These are phyloP conservation scores for Cisticola juncidis DNA, from an alignment of 2,113 vertebrate genomes.

Conservation along the genomic window DNA sequence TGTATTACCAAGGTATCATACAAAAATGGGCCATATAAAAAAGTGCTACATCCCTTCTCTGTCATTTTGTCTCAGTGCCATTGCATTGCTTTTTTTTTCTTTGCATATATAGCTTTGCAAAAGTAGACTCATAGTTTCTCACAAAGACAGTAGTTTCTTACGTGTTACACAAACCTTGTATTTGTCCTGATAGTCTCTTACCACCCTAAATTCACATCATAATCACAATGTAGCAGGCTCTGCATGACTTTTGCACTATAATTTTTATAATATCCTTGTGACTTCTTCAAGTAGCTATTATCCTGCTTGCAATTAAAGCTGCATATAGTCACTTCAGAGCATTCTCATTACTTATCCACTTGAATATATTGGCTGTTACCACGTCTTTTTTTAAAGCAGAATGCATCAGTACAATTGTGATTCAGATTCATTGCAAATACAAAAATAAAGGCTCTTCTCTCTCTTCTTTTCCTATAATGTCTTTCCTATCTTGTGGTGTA, in stretches of 20 bases:
- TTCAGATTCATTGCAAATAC: neutral
- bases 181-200: constrained; percentile 13
- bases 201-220: neutral
- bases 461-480: neutral
- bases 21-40: neutral
- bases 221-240: neutral
- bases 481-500: neutral
- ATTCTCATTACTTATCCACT: constrained; percentile 16
- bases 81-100: neutral
- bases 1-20: neutral
- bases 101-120: neutral
- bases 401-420: neutral
- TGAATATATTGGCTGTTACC: neutral
- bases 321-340: constrained; percentile 17
- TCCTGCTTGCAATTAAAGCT: constrained; percentile 31
- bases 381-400: neutral
- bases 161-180: neutral
- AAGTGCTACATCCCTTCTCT: neutral
- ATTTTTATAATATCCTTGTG: constrained; percentile 14
- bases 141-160: neutral
- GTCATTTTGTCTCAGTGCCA: neutral
- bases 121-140: neutral
- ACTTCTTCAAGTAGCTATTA: constrained; percentile 30
- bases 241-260: neutral
- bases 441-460: neutral